Conservation (phyloP, 1,140 invertebrate species). For the Aradophagus sp. region DNA sequence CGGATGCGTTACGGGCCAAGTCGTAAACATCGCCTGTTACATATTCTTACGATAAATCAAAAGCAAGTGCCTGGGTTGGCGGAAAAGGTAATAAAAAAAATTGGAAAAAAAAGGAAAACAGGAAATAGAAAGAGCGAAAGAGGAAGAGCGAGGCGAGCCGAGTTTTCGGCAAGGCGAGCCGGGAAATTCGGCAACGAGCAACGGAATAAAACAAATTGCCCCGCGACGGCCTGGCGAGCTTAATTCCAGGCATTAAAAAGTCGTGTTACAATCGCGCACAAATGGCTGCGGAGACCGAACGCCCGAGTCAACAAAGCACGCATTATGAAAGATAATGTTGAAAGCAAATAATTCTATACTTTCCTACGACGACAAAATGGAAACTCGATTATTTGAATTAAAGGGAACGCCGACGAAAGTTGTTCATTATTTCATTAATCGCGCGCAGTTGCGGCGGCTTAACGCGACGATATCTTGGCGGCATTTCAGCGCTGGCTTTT, state of each 20-base stretch:
- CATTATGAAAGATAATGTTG: constrained; percentile 44
- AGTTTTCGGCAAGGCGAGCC: background rate
- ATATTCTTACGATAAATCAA: constrained; percentile 27
- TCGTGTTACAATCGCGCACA: constrained; percentile 38
- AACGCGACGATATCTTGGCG: background rate
- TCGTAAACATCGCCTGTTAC: constrained; percentile 15
- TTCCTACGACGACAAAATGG: constrained; percentile 26
- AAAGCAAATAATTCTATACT: constrained; percentile 47
- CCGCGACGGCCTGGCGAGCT: constrained; percentile 6
- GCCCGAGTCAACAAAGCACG: constrained; percentile 29
- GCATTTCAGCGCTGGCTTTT: constrained; percentile 5
- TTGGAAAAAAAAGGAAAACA: no score
- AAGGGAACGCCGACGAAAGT: constrained; percentile 19
- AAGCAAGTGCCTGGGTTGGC: constrained; percentile 5
- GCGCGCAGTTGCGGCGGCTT: constrained; percentile 10
- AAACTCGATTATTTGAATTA: constrained; percentile 35
- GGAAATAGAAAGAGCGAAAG: constrained; percentile 10
- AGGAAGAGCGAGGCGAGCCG: constrained; percentile 6
- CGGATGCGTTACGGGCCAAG: constrained; percentile 16
- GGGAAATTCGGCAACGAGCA: constrained; percentile 24
- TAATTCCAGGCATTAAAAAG: constrained; percentile 53
- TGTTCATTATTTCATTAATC: constrained; percentile 38
- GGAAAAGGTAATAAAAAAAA: constrained; percentile 8
- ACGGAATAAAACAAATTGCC: background rate
- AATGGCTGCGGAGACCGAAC: constrained; percentile 19